These are phyloP conservation scores for Coptodon rendalli DNA, from an alignment of 2,113 vertebrate species.

Conservation along the genomic window DNA sequence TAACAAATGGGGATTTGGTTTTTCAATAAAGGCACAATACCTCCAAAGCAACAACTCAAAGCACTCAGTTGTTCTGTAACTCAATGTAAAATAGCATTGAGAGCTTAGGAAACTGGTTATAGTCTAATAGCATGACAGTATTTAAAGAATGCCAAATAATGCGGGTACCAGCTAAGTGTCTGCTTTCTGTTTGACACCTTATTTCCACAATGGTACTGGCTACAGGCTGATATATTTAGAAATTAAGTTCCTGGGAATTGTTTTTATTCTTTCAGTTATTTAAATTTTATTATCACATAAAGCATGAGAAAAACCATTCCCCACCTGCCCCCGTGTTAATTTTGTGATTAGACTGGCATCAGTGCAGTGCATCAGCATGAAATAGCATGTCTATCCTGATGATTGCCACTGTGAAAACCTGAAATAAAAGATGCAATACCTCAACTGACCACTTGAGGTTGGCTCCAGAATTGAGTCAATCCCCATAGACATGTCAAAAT, in stretches of 20 bases:
- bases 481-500: background rate
- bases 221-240: background rate
- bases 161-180: background rate
- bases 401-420: background rate
- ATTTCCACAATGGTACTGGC: rapidly evolving
- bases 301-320: background rate
- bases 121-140: background rate
- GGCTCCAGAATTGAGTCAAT: background rate
- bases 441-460: background rate
- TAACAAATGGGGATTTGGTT: background rate
- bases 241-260: background rate
- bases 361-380: background rate
- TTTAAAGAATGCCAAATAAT: constrained; percentile 9
- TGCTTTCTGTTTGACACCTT: background rate
- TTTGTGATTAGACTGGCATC: background rate
- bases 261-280: background rate
- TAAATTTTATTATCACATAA: background rate
- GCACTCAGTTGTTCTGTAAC: background rate
- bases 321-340: background rate
- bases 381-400: background rate
- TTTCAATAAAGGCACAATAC: background rate
- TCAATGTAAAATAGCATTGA: background rate
- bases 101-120: background rate
- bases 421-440: background rate
- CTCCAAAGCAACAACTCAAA: background rate